These are phyloP conservation scores for Paracyprichromis sp. DNA, from an alignment of 2,113 vertebrate genomes.

Conservation along the genomic window DNA sequence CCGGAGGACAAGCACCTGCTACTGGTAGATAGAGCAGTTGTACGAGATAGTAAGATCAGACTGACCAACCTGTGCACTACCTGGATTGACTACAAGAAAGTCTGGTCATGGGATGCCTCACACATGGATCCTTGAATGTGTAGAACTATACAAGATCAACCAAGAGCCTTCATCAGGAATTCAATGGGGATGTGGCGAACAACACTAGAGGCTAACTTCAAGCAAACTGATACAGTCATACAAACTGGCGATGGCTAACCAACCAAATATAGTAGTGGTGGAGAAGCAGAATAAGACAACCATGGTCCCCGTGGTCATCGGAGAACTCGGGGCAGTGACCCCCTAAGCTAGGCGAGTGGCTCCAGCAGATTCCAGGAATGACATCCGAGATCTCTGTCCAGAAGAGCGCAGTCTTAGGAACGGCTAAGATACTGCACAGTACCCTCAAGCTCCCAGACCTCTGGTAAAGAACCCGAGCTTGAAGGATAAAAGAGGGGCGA, in stretches of 20 bases:
- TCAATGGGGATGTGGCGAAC: not conserved
- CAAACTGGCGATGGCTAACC: not conserved
- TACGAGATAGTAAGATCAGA: rapidly evolving
- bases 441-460: rapidly evolving
- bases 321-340: not conserved
- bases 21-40: not conserved
- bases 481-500: rapidly evolving
- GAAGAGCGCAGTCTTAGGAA: not conserved
- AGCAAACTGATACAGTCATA: not conserved
- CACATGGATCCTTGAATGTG: not conserved
- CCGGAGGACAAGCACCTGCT: not conserved
- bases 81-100: not conserved
- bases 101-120: not conserved
- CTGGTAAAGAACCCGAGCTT: rapidly evolving
- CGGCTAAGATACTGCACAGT: rapidly evolving
- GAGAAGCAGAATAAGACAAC: not conserved
- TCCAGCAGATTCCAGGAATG: not conserved
- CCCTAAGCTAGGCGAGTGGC: not conserved
- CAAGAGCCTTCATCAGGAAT: not conserved
- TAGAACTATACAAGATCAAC: not conserved
- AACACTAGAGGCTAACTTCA: not conserved
- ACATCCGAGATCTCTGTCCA: not conserved
- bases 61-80: not conserved
- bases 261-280: not conserved
- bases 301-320: rapidly evolving